Evolutionary conservation across 2,113 vertebrate species (phyloP).

Genomic region (Periophthalmus modestus): DNA sequence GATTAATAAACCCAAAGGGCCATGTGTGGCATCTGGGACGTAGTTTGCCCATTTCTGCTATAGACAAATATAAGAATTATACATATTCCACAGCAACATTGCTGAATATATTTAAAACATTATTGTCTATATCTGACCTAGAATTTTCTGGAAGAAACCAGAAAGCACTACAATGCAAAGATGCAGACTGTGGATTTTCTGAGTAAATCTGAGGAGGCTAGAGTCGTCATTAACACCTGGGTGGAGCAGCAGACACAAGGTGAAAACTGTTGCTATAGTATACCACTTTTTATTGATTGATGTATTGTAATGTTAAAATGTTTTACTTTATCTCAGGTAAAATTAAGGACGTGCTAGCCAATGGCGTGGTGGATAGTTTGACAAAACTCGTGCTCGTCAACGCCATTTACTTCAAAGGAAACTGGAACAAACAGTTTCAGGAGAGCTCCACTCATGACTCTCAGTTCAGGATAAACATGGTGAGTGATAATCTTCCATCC

Average conservation of each 20-base stretch:
- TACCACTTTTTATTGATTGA: background rate
- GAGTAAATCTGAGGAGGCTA: slow-evolving; percentile 41
- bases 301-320: background rate
- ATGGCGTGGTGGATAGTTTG: slow-evolving; percentile 66
- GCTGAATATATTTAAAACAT: background rate
- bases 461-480: slow-evolving; percentile 76
- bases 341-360: slow-evolving; percentile 81
- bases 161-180: slow-evolving; percentile 67
- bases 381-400: slow-evolving; percentile 89
- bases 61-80: too few relatives aligned
- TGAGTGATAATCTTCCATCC: slow-evolving; percentile 38
- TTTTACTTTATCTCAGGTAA: slow-evolving; percentile 75
- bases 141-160: slow-evolving; percentile 68
- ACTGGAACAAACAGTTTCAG: slow-evolving; percentile 83
- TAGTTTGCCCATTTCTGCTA: too few relatives aligned
- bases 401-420: slow-evolving; percentile 93
- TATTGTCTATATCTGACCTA: slow-evolving; percentile 36
- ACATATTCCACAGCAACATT: background rate
- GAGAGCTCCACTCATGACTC: slow-evolving; percentile 63
- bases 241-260: slow-evolving; percentile 76
- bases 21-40: too few relatives aligned
- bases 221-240: slow-evolving; percentile 77
- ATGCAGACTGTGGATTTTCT: slow-evolving; percentile 74
- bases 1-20: too few relatives aligned
- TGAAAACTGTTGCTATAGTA: slow-evolving; percentile 18